phyloP scores from a whole-genome alignment of 2,797 vertebrate genomes.

The Tokudaia muenninki region DNA sequence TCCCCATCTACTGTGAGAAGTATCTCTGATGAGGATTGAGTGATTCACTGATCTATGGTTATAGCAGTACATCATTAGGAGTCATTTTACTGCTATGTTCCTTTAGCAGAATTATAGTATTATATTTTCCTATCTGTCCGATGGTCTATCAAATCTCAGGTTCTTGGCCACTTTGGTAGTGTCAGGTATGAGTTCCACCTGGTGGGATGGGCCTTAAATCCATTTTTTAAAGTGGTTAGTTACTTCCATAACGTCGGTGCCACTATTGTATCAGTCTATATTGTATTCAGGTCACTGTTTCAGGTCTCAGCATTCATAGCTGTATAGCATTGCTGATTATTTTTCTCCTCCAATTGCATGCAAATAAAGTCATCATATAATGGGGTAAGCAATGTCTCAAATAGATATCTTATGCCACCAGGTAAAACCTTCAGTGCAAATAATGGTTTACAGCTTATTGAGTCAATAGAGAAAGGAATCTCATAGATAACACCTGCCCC shows the following conservation, averaged over 20 bases:
- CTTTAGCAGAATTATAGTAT: not conserved
- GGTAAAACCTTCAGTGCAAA: not conserved
- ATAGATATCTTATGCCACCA: not conserved
- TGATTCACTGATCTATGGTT: not conserved
- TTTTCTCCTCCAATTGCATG: not conserved
- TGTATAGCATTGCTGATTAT: not conserved
- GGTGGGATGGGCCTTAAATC: not conserved
- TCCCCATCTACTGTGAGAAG: not conserved
- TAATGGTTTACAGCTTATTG: not conserved
- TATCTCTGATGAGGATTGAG: not conserved
- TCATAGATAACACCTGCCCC: not conserved
- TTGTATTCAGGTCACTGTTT: not conserved
- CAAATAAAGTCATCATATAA: not conserved
- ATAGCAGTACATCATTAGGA: not conserved
- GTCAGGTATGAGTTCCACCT: not conserved
- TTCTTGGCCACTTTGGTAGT: not conserved
- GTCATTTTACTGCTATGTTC: not conserved
- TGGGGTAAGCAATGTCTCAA: not conserved
- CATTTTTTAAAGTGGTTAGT: not conserved
- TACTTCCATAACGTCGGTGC: not conserved
- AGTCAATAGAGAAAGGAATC: not conserved
- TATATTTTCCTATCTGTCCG: not conserved
- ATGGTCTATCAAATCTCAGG: too few relatives aligned
- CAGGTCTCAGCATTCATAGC: not conserved
- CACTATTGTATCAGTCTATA: not conserved